Evolutionary conservation across 2,797 vertebrate species (phyloP).

Genomic region (Pterois miles): DNA sequence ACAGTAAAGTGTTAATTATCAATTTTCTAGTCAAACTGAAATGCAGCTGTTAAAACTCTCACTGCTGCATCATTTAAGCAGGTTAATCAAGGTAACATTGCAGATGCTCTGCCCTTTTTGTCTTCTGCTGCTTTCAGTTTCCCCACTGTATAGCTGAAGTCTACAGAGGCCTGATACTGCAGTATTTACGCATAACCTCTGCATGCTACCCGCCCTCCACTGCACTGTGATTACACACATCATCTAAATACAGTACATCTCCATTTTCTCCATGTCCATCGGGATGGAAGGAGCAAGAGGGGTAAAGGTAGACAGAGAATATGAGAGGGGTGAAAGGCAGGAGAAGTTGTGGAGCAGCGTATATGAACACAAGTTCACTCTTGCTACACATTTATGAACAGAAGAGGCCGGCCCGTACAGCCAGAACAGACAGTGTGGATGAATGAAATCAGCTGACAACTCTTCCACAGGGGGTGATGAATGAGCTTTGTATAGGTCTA

Average conservation of each 20-base stretch:
- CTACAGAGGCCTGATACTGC: conserved; percentile 63
- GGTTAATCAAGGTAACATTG: conserved; percentile 52
- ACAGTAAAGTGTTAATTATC: not conserved
- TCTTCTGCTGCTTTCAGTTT: conserved; percentile 33
- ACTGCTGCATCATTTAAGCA: conserved; percentile 8
- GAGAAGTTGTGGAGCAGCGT: conserved; percentile 9
- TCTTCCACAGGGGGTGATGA: conserved; percentile 46
- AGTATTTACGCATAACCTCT: conserved; percentile 64
- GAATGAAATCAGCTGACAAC: conserved; percentile 53
- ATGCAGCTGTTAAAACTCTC: not conserved
- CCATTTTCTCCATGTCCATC: conserved; percentile 11
- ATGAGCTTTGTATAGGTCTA: conserved; percentile 46
- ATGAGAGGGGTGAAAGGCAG: conserved; percentile 3
- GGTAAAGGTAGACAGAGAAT: conserved; percentile 5
- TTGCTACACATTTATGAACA: not conserved
- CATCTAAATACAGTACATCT: conserved; percentile 55
- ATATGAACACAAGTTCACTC: not conserved
- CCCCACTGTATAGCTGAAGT: conserved; percentile 13
- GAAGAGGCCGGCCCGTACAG: not conserved
- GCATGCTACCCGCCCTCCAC: conserved; percentile 37
- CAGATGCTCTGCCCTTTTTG: conserved; percentile 36
- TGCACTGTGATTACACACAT: conserved; percentile 64
- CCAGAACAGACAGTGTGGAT: conserved; percentile 12
- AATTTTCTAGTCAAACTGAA: conserved; percentile 2
- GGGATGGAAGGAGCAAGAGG: conserved; percentile 7